Evolutionary conservation across 2,888 invertebrate species (phyloP), one percentile per base, ranked within the genome.

Genomic region (Philopedon plagiatum): DNA sequence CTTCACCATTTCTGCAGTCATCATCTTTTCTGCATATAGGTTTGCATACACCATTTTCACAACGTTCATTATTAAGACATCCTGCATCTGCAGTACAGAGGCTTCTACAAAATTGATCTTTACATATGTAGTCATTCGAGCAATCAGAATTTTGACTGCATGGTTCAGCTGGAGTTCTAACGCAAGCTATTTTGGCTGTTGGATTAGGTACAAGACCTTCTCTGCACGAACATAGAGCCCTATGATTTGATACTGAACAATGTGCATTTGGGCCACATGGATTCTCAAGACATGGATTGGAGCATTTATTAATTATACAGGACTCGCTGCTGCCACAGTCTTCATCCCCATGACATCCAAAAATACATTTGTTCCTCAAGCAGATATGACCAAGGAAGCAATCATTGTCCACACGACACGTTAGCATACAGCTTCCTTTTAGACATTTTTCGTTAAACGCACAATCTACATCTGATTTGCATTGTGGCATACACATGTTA

Each of bases 361-460:
- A 93, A 70, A 93, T 90, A 81, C 96, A 96, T 86, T 93, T 93
- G 80, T 94, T 95, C 80, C 91, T 91, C 67, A 95, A 86, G 81
- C 97, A 97, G 76, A 96, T 94, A 80, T 96, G 95, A 0, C 96
- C 96, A 70, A 96, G 87, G 90, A 96, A 96, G 80, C 96, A 97
- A 80, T 97, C 96, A 80, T 96, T 95, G 83, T 96, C 96, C 0
- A 95, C 92, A 56, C 95, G 91, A 81, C 97, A 97, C 2, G 96
- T 96, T 69, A 96, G 91, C 90, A 94, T 90, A 83, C 96, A 97
- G 80, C 91, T 92, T 76, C 92, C 93, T 80, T 90, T 89, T 7
- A 94, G 87, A 85, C 97, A 97, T 84, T 95, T 94, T 86, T 97
- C 97, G 82, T 97, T 97, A 71, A 93, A 89, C 2, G 96, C 96